Conservation (phyloP, 2,888 invertebrate species). For the Notodonta dromedarius region DNA sequence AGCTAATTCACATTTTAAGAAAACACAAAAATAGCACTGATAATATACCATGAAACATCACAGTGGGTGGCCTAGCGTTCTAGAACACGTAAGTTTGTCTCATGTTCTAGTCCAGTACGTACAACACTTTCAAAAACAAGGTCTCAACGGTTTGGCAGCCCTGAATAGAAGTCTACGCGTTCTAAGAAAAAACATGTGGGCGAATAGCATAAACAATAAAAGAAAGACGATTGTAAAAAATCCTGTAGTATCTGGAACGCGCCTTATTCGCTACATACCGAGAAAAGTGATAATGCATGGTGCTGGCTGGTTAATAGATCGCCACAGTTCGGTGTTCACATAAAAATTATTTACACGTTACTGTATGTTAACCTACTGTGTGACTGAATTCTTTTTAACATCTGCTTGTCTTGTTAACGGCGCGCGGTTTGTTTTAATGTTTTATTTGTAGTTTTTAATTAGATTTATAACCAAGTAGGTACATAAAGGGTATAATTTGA, state of each 20-base stretch:
- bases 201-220: constrained; percentile 39
- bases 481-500: background rate
- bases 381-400: background rate
- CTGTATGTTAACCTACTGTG: constrained; percentile 1
- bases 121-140: background rate
- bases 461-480: background rate
- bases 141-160: background rate
- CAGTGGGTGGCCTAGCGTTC: background rate
- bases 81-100: background rate
- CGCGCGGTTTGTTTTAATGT: background rate
- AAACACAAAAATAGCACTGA: background rate
- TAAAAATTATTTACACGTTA: constrained; percentile 2
- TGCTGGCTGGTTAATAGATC: background rate
- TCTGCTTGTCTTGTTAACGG: background rate
- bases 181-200: constrained; percentile 46
- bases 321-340: background rate
- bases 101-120: background rate
- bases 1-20: no score
- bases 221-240: constrained; percentile 36
- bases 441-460: background rate
- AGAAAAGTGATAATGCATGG: constrained; percentile 29
- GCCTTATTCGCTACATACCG: constrained; percentile 23
- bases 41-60: background rate
- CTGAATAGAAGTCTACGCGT: constrained; percentile 21
- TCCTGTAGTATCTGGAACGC: constrained; percentile 35